phyloP scores from a whole-genome alignment of 2,888 invertebrate species.

The Phyllotreta striolata region DNA sequence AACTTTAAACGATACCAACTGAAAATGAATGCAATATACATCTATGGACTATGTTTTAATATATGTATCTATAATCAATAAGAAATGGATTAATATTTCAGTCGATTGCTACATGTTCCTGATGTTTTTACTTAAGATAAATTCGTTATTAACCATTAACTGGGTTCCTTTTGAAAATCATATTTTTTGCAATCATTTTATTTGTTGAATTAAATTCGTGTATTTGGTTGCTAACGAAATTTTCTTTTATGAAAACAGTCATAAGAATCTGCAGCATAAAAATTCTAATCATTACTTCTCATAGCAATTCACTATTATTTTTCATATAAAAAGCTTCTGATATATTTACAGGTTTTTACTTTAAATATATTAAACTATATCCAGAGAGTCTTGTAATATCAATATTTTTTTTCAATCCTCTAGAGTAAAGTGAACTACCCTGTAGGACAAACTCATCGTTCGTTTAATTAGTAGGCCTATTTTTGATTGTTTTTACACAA shows the following conservation, averaged over 20 bases:
- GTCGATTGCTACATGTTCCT: conserved; percentile 50
- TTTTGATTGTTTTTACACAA: conserved; percentile 58
- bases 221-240: not conserved
- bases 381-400: conserved; percentile 48
- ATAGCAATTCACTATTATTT: conserved; percentile 53
- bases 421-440: conserved; percentile 53
- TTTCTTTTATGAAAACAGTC: conserved; percentile 43
- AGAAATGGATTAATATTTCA: conserved; percentile 48
- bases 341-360: conserved; percentile 60
- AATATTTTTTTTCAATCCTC: conserved; percentile 33
- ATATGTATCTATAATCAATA: conserved; percentile 46
- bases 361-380: conserved; percentile 57
- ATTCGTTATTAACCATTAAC: conserved; percentile 3
- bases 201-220: not conserved
- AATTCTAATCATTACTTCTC: conserved; percentile 49
- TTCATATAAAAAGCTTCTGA: conserved; percentile 62
- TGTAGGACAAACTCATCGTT: conserved; percentile 51
- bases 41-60: conserved; percentile 49
- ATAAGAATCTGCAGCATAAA: conserved; percentile 55
- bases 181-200: not conserved
- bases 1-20: conserved; percentile 52
- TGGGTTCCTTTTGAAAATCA: conserved; percentile 20
- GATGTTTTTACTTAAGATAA: conserved; percentile 31
- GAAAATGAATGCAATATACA: conserved; percentile 54
- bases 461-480: conserved; percentile 54